Evolutionary conservation across 2,797 vertebrate genomes (phyloP), one percentile per base, ranked within the genome.

Genomic region (Salarias fasciatus): DNA sequence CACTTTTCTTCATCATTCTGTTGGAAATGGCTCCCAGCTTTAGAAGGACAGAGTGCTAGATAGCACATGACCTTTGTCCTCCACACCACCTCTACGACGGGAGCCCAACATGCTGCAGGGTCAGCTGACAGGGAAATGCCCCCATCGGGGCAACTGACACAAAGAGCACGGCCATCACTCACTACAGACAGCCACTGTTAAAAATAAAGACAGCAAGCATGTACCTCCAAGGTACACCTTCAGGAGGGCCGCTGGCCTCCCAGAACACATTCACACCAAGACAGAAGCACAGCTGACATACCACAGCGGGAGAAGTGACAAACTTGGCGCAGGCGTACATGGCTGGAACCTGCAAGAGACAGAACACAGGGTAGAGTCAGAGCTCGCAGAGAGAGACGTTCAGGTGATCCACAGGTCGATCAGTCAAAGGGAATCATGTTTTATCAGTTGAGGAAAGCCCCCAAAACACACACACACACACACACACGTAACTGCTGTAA

Each of bases 301-400:
- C 93, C 93, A 93, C 80, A 88, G 90, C 88, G 38, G 92, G 88
- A 60, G 89, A 91, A 46, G 87, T 92, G 88, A 93, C 76, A 58
- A 93, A 93, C 77, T 93, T 94, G 71, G 91, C 89, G 78, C 92
- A 94, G 72, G 91, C 85, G 14, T 94, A 93, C 93, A 94, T 94
- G 87, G 82, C 79, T 88, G 78, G 87, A 82, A 81, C 82, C 92
- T 93, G 72, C 14, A n/a, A n/a, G n/a, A 59, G 15, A 59, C 14
- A 72, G 56, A 29, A 55, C 35, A 62, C 0, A 28, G 8, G 29
- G 45, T 3, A 52, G 1, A 15, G 11, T 70, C 41, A 38, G 4
- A 11, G 12, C 33, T 48, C 4, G 40, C 6, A 28, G 44, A 12
- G 3, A 24, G 7, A 36, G 11, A 37, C 5, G 9, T 30, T 0